phyloP scores from a whole-genome alignment of 2,888 invertebrate genomes.

The Miltochrista miniata region DNA sequence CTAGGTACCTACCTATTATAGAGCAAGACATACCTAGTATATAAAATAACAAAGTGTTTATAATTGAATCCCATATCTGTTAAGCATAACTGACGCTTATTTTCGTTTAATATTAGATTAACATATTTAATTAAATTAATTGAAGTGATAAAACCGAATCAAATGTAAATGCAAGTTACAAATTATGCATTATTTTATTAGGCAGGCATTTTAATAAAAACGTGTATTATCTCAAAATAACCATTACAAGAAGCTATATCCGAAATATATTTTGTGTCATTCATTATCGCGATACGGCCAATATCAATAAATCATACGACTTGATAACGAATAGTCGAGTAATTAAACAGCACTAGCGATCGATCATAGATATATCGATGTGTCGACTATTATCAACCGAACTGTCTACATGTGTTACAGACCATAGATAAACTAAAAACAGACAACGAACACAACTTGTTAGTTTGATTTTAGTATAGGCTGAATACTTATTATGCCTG shows the following conservation, averaged over 20 bases:
- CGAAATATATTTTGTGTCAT: slow-evolving; percentile 38
- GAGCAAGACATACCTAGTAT: too few species aligned
- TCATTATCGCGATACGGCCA: slow-evolving; percentile 57
- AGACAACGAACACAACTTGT: slow-evolving; percentile 6
- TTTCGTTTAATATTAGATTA: too few species aligned
- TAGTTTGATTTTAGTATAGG: neutral
- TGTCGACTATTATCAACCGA: slow-evolving; percentile 31
- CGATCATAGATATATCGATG: slow-evolving; percentile 61
- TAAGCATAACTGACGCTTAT: too few species aligned
- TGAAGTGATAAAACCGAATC: too few species aligned
- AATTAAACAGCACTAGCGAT: slow-evolving; percentile 71
- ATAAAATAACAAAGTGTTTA: too few species aligned
- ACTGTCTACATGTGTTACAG: slow-evolving; percentile 29
- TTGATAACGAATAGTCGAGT: slow-evolving; percentile 59
- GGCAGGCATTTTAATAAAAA: too few species aligned
- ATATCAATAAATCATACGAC: slow-evolving; percentile 78
- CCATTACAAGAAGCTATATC: slow-evolving; percentile 25
- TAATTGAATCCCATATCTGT: too few species aligned
- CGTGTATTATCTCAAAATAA: slow-evolving; percentile 24
- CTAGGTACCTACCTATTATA: too few species aligned
- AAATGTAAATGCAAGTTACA: too few species aligned
- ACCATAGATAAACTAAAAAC: slow-evolving; percentile 23
- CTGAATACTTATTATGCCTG: neutral
- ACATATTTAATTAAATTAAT: too few species aligned
- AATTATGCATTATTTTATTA: too few species aligned